Base-by-base conservation (phyloP, 1,140 invertebrate genomes). In the Apis cerana region DNA sequence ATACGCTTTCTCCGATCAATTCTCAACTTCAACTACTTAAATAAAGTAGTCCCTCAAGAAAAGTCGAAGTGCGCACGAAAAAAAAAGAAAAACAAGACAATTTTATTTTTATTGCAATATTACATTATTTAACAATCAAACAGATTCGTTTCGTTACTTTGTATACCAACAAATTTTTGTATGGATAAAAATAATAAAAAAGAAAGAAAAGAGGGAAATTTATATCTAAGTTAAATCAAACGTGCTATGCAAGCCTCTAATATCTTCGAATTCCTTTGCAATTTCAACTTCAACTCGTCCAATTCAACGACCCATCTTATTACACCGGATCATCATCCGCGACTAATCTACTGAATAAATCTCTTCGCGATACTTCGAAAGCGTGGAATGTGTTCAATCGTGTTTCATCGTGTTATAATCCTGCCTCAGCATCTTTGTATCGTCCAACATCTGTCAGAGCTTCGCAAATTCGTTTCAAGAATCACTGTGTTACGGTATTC, bases 401-500 rank as follows among this genome's bases (percentile, higher is more conserved):
- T n/a, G 27, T 33, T 67, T 17, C 64, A 77, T 67, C 23, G 58
- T 68, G 21, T 80, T 68, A 21, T n/a, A 62, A 27, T 10, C 17
- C 8, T 12, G 17, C 33, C 33, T 13, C 5, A 15, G 50, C 21
- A 48, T 59, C 62, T n/a, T 56, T 23, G 50, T 15, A 33, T 56
- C 48, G 27, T 27, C n/a, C n/a, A 27, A 43, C 27, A 56, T 10
- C 43, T 61, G 17, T 21, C 43, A 19, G 61, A 21, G 43, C n/a
- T 54, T 13, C n/a, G 27, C n/a, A 58, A 33, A 78, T 78, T 56
- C 52, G 52, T 59, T 61, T 33, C 56, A 33, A 33, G 23, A 61
- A 70, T 71, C 54, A 10, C 77, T 23, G 17, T 50, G 56, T 54
- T 71, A 71, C 67, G 58, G 68, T 71, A 71, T 50, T n/a, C 61